These are phyloP conservation scores for Cotesia glomerata DNA, from an alignment of 1,140 invertebrate genomes.

Conservation along the genomic window DNA sequence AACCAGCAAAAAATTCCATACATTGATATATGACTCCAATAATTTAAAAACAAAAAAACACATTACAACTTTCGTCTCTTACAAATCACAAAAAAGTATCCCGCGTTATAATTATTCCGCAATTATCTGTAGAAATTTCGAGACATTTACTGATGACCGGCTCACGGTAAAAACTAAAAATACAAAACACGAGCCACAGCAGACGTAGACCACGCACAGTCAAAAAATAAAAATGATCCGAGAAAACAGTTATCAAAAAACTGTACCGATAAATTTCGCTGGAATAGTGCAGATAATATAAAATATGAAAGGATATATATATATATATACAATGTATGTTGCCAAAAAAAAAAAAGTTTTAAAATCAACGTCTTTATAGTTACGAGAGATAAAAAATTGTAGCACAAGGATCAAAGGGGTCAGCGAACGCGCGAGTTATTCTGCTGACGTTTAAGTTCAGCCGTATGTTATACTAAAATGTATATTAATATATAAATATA, in stretches of 20 bases:
- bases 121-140: conserved; percentile 15
- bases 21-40: not conserved
- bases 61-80: not conserved
- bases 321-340: not conserved
- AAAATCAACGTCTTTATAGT: not conserved
- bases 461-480: not conserved
- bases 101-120: not conserved
- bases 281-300: not conserved
- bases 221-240: conserved; percentile 11
- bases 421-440: not conserved
- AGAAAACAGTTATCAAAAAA: conserved; percentile 17
- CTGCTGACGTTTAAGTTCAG: not conserved
- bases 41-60: not conserved
- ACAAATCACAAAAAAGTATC: too few species aligned
- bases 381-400: not conserved
- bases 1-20: not conserved
- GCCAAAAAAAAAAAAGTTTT: not conserved
- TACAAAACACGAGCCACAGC: not conserved
- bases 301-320: conserved; percentile 18
- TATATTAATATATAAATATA: not conserved
- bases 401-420: conserved; percentile 9
- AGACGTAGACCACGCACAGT: not conserved
- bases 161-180: conserved; percentile 5
- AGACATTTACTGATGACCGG: conserved; percentile 27
- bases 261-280: conserved; percentile 12